phyloP scores from a whole-genome alignment of 2,113 vertebrate species.

The Myxocyprinus asiaticus region DNA sequence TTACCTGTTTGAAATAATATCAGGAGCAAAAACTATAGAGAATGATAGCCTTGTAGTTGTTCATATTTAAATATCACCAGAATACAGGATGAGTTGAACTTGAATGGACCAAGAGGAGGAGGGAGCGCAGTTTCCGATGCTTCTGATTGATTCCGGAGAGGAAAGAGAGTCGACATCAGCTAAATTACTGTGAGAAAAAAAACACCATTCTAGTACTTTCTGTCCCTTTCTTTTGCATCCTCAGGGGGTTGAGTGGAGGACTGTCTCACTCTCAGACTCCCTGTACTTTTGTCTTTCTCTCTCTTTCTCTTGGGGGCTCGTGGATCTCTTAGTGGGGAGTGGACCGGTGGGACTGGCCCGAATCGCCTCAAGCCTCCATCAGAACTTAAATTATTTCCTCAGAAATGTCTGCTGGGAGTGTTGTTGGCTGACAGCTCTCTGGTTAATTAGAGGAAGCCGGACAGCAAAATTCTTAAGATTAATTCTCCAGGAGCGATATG shows the following conservation, averaged over 20 bases:
- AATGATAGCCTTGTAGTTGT: no score
- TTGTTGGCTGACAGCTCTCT: slow-evolving; percentile 38
- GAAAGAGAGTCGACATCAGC: no score
- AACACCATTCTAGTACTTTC: slow-evolving; percentile 4
- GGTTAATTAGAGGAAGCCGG: slow-evolving; percentile 52
- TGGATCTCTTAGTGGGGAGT: slow-evolving; percentile 47
- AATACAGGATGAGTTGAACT: no score
- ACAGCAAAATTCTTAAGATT: slow-evolving; percentile 47
- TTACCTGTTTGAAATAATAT: no score
- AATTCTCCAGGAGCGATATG: slow-evolving; percentile 18
- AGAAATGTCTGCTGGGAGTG: slow-evolving; percentile 15
- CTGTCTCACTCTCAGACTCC: slow-evolving; percentile 27
- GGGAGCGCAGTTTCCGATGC: no score
- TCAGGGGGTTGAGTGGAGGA: slow-evolving; percentile 39
- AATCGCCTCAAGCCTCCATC: slow-evolving; percentile 32
- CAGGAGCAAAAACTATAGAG: no score
- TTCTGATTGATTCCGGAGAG: no score
- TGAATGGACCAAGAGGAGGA: no score
- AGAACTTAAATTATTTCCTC: slow-evolving; percentile 42
- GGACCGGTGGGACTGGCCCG: slow-evolving; percentile 24
- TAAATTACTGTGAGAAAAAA: slow-evolving; percentile 9
- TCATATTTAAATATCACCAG: no score
- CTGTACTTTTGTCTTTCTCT: slow-evolving; percentile 16
- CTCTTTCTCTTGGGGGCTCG: slow-evolving; percentile 68
- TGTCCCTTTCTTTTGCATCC: slow-evolving; percentile 23